Conservation (phyloP, 2,888 invertebrate genomes). For the Camponotus fellah region DNA sequence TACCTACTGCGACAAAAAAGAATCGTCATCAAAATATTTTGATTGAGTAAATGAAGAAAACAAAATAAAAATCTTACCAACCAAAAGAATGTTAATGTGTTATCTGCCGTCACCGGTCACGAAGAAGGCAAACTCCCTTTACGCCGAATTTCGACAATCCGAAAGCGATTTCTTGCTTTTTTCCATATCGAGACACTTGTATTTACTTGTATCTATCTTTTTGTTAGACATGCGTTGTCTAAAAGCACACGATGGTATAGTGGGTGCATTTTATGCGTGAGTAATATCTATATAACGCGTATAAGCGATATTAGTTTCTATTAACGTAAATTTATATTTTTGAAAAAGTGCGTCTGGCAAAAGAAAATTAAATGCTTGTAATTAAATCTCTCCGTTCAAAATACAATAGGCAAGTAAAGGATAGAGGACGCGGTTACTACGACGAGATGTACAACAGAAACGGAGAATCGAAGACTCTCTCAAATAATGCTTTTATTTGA, state of each 20-base stretch:
- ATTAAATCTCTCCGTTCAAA: conserved; percentile 1
- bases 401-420: neutral
- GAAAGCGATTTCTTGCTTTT: conserved; percentile 60
- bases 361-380: conserved; percentile 15
- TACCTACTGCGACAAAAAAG: conserved; percentile 78
- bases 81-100: conserved; percentile 83
- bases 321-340: conserved; percentile 24
- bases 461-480: conserved; percentile 72
- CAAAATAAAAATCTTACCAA: conserved; percentile 83
- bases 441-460: conserved; percentile 43
- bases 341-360: conserved; percentile 11
- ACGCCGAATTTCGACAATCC: conserved; percentile 58
- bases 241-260: conserved; percentile 46
- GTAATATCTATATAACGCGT: conserved; percentile 29
- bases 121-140: conserved; percentile 61
- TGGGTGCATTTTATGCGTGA: conserved; percentile 31
- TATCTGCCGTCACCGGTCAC: conserved; percentile 84
- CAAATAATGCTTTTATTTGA: conserved; percentile 70
- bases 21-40: conserved; percentile 28
- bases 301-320: conserved; percentile 32
- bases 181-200: conserved; percentile 44
- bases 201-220: conserved; percentile 50
- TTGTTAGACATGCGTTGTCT: conserved; percentile 57
- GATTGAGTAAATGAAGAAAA: conserved; percentile 63
- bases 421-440: neutral